These are phyloP conservation scores for Dynastes maya DNA, from an alignment of 2,888 invertebrate species.

Conservation along the genomic window DNA sequence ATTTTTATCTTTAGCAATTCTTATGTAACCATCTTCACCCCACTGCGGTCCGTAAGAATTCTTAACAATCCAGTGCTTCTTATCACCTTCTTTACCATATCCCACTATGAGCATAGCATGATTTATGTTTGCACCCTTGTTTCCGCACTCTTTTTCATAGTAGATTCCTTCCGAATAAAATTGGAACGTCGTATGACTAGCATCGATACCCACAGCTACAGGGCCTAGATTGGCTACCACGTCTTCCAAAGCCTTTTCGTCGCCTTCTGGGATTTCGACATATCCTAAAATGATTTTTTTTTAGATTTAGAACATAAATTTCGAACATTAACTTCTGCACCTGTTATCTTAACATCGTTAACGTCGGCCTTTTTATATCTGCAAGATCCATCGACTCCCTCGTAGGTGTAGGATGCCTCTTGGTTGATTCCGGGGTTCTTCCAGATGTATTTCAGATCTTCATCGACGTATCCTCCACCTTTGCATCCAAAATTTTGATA, in stretches of 20 bases:
- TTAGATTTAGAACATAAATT: not conserved
- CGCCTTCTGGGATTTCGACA: conserved; percentile 81
- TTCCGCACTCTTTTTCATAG: conserved; percentile 82
- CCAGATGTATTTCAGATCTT: conserved; percentile 70
- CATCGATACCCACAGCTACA: conserved; percentile 91
- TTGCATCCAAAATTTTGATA: conserved; percentile 73
- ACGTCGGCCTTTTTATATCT: conserved; percentile 47
- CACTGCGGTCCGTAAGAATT: conserved; percentile 76
- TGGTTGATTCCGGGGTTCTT: conserved; percentile 74
- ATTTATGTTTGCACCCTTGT: conserved; percentile 78
- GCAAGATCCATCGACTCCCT: conserved; percentile 58
- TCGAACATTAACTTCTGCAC: not conserved
- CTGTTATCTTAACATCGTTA: conserved; percentile 17
- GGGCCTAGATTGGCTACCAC: conserved; percentile 92
- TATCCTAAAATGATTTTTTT: conserved; percentile 73
- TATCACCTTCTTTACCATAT: conserved; percentile 78
- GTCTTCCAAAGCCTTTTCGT: conserved; percentile 82
- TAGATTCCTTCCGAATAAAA: conserved; percentile 88
- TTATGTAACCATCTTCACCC: conserved; percentile 62
- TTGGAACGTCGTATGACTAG: conserved; percentile 87
- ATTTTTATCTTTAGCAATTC: conserved; percentile 62
- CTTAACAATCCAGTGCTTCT: conserved; percentile 80
- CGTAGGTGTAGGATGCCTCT: conserved; percentile 74
- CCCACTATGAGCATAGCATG: conserved; percentile 89
- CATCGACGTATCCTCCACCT: conserved; percentile 68